Conservation (phyloP, 1,140 invertebrate species). For the Elymnias hypermnestra region DNA sequence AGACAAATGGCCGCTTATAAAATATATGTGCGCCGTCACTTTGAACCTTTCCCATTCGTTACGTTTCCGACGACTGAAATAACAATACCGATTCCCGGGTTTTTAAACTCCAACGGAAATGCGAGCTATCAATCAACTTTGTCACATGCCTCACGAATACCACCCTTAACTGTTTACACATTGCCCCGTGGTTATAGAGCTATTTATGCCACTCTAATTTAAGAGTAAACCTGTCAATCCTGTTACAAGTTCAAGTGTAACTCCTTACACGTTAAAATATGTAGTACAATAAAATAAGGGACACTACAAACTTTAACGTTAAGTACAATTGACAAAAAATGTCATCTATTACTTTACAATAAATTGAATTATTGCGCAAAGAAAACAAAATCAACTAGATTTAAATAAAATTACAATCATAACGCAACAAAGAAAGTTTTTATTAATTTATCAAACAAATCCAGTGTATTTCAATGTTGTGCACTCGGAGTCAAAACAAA, state of each 20-base stretch:
- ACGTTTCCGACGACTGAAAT: slow-evolving; percentile 66
- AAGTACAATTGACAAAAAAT: no score
- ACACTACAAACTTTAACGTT: not conserved
- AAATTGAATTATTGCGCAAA: no score
- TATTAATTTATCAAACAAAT: no score
- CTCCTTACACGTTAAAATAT: slow-evolving; percentile 6
- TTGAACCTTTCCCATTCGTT: slow-evolving; percentile 57
- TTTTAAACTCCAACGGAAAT: slow-evolving; percentile 55
- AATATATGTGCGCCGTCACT: slow-evolving; percentile 59
- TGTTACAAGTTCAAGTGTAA: slow-evolving; percentile 27
- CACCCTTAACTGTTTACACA: slow-evolving; percentile 14
- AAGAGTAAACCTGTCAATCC: slow-evolving; percentile 13
- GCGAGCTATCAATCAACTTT: slow-evolving; percentile 43
- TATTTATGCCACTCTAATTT: slow-evolving; percentile 20
- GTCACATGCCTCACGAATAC: slow-evolving; percentile 35
- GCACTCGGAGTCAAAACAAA: no score
- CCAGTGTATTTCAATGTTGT: no score
- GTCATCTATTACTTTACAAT: no score
- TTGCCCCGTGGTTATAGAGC: slow-evolving; percentile 8
- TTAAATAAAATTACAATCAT: no score
- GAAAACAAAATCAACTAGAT: no score
- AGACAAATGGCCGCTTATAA: slow-evolving; percentile 67
- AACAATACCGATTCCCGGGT: slow-evolving; percentile 53
- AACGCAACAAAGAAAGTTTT: no score
- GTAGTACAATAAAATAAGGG: not conserved